These are phyloP conservation scores for Triops longicaudatus DNA, from an alignment of 1,140 invertebrate species.

Conservation along the genomic window DNA sequence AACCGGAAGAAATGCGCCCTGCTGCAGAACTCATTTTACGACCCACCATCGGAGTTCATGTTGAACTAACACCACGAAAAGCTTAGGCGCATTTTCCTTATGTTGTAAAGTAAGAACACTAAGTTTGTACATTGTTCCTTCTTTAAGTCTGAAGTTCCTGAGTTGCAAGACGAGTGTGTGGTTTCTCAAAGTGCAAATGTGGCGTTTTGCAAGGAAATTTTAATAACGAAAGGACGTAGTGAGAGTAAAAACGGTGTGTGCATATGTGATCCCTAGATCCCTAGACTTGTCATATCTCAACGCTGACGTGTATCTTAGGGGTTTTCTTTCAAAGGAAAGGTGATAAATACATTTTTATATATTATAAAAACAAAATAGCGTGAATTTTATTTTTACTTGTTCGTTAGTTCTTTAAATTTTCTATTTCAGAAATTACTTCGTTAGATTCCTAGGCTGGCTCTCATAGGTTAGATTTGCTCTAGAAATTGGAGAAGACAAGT, in stretches of 20 bases:
- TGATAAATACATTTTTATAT: constrained; percentile 1
- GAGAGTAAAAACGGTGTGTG: background rate
- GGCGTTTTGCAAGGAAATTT: background rate
- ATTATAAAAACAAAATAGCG: background rate
- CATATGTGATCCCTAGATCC: background rate
- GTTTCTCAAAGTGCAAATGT: background rate
- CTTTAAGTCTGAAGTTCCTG: background rate
- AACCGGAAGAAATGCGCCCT: background rate
- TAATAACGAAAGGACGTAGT: background rate
- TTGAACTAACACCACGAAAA: background rate
- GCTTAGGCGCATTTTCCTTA: background rate
- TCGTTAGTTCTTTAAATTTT: too few species aligned
- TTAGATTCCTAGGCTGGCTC: too few species aligned
- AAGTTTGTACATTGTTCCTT: background rate
- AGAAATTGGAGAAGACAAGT: too few species aligned
- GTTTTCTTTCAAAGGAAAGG: background rate
- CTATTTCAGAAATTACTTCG: too few species aligned
- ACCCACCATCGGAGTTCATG: constrained; percentile 5
- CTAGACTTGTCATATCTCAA: background rate
- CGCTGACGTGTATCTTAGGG: background rate
- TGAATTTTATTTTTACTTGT: too few species aligned
- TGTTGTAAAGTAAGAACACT: background rate
- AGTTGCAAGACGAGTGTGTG: background rate
- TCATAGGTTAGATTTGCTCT: too few species aligned
- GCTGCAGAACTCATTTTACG: background rate